These are phyloP conservation scores for Muraenolepis orangiensis DNA, from an alignment of 2,797 vertebrate genomes.

Conservation along the genomic window DNA sequence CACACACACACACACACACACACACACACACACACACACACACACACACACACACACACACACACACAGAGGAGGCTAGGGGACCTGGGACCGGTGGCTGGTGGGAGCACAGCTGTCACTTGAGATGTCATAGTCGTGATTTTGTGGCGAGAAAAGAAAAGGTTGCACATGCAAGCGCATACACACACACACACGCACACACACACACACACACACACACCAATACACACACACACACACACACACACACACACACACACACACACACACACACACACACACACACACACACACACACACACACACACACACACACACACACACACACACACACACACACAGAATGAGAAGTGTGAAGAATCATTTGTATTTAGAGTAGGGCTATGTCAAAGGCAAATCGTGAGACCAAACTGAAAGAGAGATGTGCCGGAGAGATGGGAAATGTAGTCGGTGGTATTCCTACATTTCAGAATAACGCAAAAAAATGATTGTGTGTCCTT, in stretches of 20 bases:
- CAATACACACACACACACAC: neutral
- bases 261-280: neutral
- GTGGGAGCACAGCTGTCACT: conserved; percentile 71
- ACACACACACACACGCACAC: too few relatives aligned
- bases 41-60: conserved; percentile 63
- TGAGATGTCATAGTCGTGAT: conserved; percentile 39
- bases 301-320: too few relatives aligned
- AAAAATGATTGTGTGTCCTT: neutral
- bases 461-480: neutral
- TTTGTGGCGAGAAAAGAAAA: conserved; percentile 49
- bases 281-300: too few relatives aligned
- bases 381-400: neutral
- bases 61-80: conserved; percentile 39
- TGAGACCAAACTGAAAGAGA: neutral
- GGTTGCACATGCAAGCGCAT: conserved; percentile 10
- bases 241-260: too few relatives aligned
- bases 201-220: too few relatives aligned
- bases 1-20: conserved; percentile 60
- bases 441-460: neutral
- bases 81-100: conserved; percentile 23
- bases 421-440: neutral
- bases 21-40: conserved; percentile 60
- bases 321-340: neutral
- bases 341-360: neutral
- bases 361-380: neutral